Evolutionary conservation across 1,140 invertebrate species (phyloP).

Genomic region (Papilio polyxenes): DNA sequence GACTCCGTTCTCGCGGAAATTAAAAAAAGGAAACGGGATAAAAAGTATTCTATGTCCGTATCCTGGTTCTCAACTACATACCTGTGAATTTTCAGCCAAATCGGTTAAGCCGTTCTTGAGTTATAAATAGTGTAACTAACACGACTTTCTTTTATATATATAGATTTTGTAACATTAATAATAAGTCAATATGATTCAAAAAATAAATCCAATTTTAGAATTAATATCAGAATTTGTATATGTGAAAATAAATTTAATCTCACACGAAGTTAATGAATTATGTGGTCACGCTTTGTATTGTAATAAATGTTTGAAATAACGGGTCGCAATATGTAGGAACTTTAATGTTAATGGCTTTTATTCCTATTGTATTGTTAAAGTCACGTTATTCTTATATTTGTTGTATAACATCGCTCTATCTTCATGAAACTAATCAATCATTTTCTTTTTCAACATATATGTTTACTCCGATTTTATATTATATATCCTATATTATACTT

Average conservation of each 20-base stretch:
- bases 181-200: not conserved
- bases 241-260: conserved; percentile 7
- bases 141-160: no score
- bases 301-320: conserved; percentile 24
- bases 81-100: no score
- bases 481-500: not conserved
- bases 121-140: no score
- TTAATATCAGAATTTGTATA: not conserved
- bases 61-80: no score
- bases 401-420: not conserved
- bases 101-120: no score
- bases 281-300: conserved; percentile 22
- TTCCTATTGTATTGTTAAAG: conserved; percentile 8
- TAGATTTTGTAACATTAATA: no score
- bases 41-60: no score
- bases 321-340: conserved; percentile 1
- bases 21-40: no score
- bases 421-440: not conserved
- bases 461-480: not conserved
- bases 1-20: no score
- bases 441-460: not conserved
- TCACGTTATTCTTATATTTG: not conserved
- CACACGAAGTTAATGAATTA: conserved; percentile 17
- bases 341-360: conserved; percentile 4
- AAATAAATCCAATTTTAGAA: not conserved